phyloP scores from a whole-genome alignment of 2,797 vertebrate species.

The Paedocypris micromegethes region DNA sequence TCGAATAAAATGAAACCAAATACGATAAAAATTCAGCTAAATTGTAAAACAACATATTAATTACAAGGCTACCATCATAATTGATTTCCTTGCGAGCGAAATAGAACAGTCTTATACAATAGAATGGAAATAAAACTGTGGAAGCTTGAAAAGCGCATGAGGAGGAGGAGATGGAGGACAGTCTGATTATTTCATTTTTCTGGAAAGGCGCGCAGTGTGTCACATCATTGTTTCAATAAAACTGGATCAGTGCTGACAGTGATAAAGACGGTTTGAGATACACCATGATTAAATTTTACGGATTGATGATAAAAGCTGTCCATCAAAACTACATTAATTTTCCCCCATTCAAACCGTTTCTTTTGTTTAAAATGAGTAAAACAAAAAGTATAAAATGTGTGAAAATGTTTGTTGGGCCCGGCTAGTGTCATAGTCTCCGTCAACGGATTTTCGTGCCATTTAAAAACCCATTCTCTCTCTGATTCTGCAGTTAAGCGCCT shows the following conservation, averaged over 20 bases:
- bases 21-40: no score
- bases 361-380: constrained; percentile 41
- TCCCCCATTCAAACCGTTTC: constrained; percentile 24
- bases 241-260: constrained; percentile 26
- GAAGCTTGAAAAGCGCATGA: neutral
- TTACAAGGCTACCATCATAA: no score
- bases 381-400: constrained; percentile 38
- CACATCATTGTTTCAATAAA: constrained; percentile 34
- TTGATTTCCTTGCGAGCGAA: no score
- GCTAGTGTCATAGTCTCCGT: constrained; percentile 59
- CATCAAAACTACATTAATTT: constrained; percentile 40
- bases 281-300: constrained; percentile 42
- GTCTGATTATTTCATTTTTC: constrained; percentile 39
- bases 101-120: neutral
- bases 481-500: constrained; percentile 72
- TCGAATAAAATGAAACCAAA: no score
- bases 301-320: constrained; percentile 50
- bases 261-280: constrained; percentile 32
- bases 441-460: constrained; percentile 69
- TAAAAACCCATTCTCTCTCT: constrained; percentile 70
- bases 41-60: no score
- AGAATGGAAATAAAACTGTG: constrained; percentile 2
- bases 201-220: constrained; percentile 9
- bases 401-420: constrained; percentile 39
- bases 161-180: neutral